Base-by-base conservation (phyloP, 2,797 vertebrate species). In the Neomorphus geoffroyi region DNA sequence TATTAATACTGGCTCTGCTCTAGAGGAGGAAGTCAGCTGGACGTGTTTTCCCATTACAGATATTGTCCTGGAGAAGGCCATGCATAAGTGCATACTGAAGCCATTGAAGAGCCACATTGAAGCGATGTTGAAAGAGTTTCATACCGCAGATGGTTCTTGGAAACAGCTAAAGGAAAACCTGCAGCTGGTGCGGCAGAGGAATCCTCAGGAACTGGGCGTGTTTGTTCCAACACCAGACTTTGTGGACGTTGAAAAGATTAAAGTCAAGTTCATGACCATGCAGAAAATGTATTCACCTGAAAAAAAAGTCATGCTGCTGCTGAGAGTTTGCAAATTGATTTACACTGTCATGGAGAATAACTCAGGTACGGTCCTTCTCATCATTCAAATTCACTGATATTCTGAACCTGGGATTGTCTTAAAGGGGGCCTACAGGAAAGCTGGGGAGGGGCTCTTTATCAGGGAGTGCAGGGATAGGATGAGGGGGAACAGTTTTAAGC, bases 21-120 rank as follows among this genome's bases (percentile, higher is more conserved):
- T 65, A 81, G 81, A 85, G 54, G 23, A 8, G 69, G 85, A 91
- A 69, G 66, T 97, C 90, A 96, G 65, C 86, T 86, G 88, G 53
- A 39, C 37, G 62, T 70, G 11, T 91, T 96, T 81, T 94, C 33
- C 62, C 53, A 3, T 95, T 96, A 75, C 98, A 99, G 99, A 99
- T 97, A 98, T 98, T 78, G 99, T 99, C 58, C 96, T 99, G 94
- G 99, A 99, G 97, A 99, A 99, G 88, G 99, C 99, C 95, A 99
- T 99, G 99, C 99, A 99, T 96, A 99, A 99, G 95, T 99, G 99
- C 90, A 99, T 99, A 95, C 95, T 99, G 96, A 99, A 99, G 96
- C 99, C 99, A 0, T 95, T 99, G 96, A 99, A 99, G 97, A 97
- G 98, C 22, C 98, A 99, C 57, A 98, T 99, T 35, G 99, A 99